phyloP scores from a whole-genome alignment of 2,797 vertebrate genomes.

The Tauraco hartlaubi region DNA sequence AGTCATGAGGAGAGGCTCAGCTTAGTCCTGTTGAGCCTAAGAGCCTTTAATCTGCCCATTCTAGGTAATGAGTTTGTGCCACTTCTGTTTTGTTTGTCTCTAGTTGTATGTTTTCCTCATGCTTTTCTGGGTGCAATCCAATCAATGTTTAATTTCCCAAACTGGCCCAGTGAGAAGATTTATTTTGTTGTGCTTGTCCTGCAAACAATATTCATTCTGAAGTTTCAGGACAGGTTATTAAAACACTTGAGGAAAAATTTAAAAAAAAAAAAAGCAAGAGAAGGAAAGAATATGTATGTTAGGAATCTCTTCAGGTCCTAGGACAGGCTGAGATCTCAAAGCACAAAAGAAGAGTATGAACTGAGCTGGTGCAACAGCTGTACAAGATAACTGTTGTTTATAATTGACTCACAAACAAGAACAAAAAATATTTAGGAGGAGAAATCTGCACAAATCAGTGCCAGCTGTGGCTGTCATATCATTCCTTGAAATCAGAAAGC shows the following conservation, averaged over 20 bases:
- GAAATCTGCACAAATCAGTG: not conserved
- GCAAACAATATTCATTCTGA: conserved; percentile 43
- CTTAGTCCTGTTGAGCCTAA: conserved; percentile 17
- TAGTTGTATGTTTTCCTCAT: not conserved
- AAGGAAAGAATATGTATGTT: not conserved
- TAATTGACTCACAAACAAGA: not conserved
- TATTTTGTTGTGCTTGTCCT: conserved; percentile 48
- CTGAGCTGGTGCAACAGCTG: not conserved
- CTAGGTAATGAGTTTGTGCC: conserved; percentile 38
- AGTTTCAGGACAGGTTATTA: conserved; percentile 12
- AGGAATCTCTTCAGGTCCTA: not conserved
- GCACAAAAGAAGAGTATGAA: not conserved
- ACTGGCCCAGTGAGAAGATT: conserved; percentile 37
- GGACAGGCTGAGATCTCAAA: not conserved
- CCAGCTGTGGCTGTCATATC: not conserved
- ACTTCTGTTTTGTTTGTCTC: not conserved
- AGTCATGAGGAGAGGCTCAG: not conserved
- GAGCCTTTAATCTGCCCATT: conserved; percentile 23
- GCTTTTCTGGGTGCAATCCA: conserved; percentile 38
- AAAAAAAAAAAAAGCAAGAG: not conserved
- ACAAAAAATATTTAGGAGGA: not conserved
- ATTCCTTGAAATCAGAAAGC: conserved; percentile 56
- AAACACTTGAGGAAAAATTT: not conserved
- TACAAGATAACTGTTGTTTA: not conserved
- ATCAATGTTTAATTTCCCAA: conserved; percentile 62